Conservation (phyloP, 2,888 invertebrate species). For the Eupithecia subumbrata region DNA sequence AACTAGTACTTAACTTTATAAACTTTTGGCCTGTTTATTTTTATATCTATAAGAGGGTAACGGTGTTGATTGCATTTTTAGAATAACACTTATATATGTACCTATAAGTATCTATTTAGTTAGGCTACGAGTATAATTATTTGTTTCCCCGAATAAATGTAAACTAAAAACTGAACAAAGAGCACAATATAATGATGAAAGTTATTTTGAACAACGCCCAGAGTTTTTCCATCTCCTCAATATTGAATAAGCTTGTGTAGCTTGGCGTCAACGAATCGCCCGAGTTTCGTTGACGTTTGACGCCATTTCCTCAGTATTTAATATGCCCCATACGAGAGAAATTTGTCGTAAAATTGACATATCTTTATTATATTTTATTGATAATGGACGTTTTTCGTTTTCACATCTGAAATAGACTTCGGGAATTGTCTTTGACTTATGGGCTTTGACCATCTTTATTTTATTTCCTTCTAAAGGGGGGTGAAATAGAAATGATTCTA, state of each 20-base stretch:
- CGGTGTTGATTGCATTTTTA: too few relatives aligned
- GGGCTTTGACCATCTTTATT: background rate
- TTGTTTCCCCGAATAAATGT: too few relatives aligned
- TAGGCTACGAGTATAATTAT: too few relatives aligned
- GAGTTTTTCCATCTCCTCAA: conserved; percentile 16
- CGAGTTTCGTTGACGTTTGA: conserved; percentile 24
- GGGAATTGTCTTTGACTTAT: background rate
- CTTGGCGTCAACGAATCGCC: conserved; percentile 21
- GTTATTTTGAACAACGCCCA: background rate
- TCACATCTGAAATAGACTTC: background rate
- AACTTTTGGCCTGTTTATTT: background rate
- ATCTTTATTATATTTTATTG: conserved; percentile 25
- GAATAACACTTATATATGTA: too few relatives aligned
- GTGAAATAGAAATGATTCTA: too few relatives aligned
- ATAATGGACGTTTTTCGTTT: conserved; percentile 9
- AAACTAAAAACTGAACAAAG: background rate
- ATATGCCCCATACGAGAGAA: conserved; percentile 23
- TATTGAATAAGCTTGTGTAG: conserved; percentile 24
- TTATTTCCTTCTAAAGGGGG: background rate
- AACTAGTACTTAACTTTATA: too few relatives aligned
- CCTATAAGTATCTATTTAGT: too few relatives aligned
- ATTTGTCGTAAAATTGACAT: conserved; percentile 27
- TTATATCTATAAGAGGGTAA: too few relatives aligned
- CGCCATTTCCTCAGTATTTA: conserved; percentile 25
- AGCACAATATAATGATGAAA: background rate